Percentiles rank a stretch among this genome's conserved stretches.
Conservation (phyloP, 2,113 vertebrate genomes). For the Periophthalmodon schlosseri region DNA sequence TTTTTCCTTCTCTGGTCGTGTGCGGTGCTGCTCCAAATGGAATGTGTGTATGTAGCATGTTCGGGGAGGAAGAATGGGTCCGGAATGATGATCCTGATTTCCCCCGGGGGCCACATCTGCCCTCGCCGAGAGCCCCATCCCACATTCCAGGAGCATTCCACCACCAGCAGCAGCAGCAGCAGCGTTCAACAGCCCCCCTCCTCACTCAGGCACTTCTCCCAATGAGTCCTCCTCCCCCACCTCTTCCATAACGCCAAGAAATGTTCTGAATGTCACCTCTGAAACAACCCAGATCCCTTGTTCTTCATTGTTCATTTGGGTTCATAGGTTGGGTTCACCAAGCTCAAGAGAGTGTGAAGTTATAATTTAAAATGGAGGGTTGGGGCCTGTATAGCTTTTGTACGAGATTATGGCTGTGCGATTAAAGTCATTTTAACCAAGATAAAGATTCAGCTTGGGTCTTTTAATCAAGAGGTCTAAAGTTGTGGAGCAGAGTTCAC, state of each 20-base stretch:
- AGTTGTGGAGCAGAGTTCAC: too few relatives aligned
- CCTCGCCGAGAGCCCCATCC: conserved; percentile 41
- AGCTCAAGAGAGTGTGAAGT: background rate
- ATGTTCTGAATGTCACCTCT: conserved; percentile 59
- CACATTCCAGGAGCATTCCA: conserved; percentile 68
- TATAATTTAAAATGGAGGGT: too few relatives aligned
- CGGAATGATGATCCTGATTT: conserved; percentile 70
- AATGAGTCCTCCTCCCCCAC: conserved; percentile 15
- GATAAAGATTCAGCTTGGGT: too few relatives aligned
- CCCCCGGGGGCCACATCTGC: conserved; percentile 64
- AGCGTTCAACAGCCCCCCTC: conserved; percentile 55
- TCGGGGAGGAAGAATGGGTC: conserved; percentile 7
- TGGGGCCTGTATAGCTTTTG: too few relatives aligned
- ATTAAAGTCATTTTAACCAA: too few relatives aligned
- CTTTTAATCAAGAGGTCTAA: too few relatives aligned
- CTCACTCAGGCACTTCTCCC: conserved; percentile 4
- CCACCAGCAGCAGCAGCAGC: background rate
- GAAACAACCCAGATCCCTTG: conserved; percentile 47
- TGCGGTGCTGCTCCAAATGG: conserved; percentile 33
- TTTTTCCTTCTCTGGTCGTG: conserved; percentile 32
- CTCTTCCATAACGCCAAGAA: conserved; percentile 32
- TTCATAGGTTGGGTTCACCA: conserved; percentile 31
- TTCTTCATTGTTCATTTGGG: conserved; percentile 56
- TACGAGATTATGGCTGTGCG: too few relatives aligned
- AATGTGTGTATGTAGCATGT: conserved; percentile 34